A percentile compares a stretch with the other conserved stretches of the same genome.
Conservation (phyloP, 2,113 vertebrate genomes). For the Garra rufa region DNA sequence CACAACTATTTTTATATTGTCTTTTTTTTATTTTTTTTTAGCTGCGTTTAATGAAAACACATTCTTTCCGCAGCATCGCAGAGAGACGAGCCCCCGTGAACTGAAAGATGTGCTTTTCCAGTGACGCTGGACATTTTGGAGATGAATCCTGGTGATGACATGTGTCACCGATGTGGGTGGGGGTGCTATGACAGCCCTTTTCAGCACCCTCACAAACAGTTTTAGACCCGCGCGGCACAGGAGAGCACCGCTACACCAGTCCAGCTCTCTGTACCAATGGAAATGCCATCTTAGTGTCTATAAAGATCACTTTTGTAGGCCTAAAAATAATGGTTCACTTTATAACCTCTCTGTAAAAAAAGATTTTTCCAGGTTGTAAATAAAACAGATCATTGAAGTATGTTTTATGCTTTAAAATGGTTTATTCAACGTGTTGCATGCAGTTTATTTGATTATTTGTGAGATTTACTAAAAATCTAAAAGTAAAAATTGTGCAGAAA, state of each 20-base stretch:
- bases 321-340: not conserved
- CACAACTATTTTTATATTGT: not conserved
- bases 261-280: not conserved
- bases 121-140: slow-evolving; percentile 29
- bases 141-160: slow-evolving; percentile 31
- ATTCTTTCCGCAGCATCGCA: not conserved
- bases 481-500: not conserved
- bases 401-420: not conserved
- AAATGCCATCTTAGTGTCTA: not conserved
- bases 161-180: slow-evolving; percentile 6
- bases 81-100: slow-evolving; percentile 5
- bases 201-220: slow-evolving; percentile 49
- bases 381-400: not conserved
- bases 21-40: not conserved
- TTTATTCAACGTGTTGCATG: not conserved
- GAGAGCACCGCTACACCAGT: not conserved
- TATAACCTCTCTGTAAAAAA: too few relatives aligned
- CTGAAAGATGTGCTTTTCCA: slow-evolving; percentile 16
- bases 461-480: not conserved
- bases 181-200: slow-evolving; percentile 16
- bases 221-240: slow-evolving; percentile 1
- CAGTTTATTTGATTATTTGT: too few relatives aligned
- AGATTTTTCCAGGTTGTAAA: not conserved
- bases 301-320: not conserved
- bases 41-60: not conserved